Evolutionary conservation across 2,113 vertebrate genomes (phyloP), one percentile per base, ranked within the genome.

Genomic region (Brachypteracias leptosomus): DNA sequence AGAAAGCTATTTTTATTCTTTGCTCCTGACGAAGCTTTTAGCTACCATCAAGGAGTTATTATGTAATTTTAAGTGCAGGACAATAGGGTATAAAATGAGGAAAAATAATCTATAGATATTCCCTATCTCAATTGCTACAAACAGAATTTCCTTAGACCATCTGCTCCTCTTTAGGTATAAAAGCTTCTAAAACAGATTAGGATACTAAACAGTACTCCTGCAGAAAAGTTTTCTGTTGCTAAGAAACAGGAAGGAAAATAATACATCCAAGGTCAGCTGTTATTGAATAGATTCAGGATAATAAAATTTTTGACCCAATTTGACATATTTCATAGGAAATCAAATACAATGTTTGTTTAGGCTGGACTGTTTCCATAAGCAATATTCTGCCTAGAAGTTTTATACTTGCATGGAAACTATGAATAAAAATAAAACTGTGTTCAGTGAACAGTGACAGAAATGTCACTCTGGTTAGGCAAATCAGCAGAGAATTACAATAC

Each of bases 161-260:
- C 92, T 97, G 95, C 44, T 93, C 35, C 38, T 92, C 87, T 92
- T 85, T 51, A 47, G 86, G 84, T 93, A 88, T 82, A 90, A 91
- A 92, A 90, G 38, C 84, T 94, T 75, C 85, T 84, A 85, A 81
- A 95, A 81, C 22, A 42, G 81, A 93, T 65, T 75, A 80, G 63
- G 77, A 52, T 92, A 92, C 94, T 96, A 97, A 94, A 90, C 51
- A 97, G 55, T 42, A 77, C 77, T 84, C n/a, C 42, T 87, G 40
- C 55, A 94, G 82, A 85, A 96, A 96, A 95, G 84, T 86, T 96
- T 75, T 35, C 42, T 54, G 90, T 95, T 97, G 94, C 95, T 97
- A 97, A 92, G 96, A 85, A 97, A 97, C 91, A 70, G 67, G 70
- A 87, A 67, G 31, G 58, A 82, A 96, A 96, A 96, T 28, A 83